Base-by-base conservation (phyloP, 2,888 invertebrate species). In the Archaeoteleia sp. region DNA sequence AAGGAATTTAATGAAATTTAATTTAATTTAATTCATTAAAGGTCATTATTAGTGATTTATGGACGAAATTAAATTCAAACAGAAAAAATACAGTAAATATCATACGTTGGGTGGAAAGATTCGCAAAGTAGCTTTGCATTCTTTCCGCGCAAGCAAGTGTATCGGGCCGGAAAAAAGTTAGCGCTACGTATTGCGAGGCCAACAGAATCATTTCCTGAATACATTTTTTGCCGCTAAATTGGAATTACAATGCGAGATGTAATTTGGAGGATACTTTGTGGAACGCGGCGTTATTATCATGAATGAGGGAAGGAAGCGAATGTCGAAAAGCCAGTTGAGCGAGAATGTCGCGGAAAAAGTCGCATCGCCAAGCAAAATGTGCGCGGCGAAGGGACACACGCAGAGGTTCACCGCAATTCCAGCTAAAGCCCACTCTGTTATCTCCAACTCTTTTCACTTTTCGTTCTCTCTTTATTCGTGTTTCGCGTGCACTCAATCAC, bases 381-480 rank as follows among this genome's bases (percentile, higher is more conserved):
- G 65, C 70, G 71, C 67, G 71, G 67, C 57, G 60, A 57, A 62
- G 71, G 62, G 70, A 71, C 72, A 74, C 76, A 76, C 74, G 74
- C 76, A 72, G 75, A 76, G 79, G 79, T 78, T 75, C 74, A 80
- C 84, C 79, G 80, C 81, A 80, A 78, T 80, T 80, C 81, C 78
- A 79, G 81, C 70, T 58, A 53, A 51, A 39, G 53, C 72, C 49
- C 69, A 62, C 66, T 57, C 53, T 61, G 70, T 65, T 66, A 54
- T 58, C 48, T 60, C 61, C 27, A 20, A 51, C 61, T 48, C 49
- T 54, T 61, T 62, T 66, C 45, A 57, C 67, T 45, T 67, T 65
- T 55, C 61, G 51, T 48, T 55, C 53, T 14, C 49, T 60, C 39
- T 34, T 39, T 42, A 39, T 43, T 40, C 58, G 55, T 55, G 65